Evolutionary conservation across 2,888 invertebrate genomes (phyloP), one percentile per base, ranked within the genome.

Genomic region (Schizaphis graminum): DNA sequence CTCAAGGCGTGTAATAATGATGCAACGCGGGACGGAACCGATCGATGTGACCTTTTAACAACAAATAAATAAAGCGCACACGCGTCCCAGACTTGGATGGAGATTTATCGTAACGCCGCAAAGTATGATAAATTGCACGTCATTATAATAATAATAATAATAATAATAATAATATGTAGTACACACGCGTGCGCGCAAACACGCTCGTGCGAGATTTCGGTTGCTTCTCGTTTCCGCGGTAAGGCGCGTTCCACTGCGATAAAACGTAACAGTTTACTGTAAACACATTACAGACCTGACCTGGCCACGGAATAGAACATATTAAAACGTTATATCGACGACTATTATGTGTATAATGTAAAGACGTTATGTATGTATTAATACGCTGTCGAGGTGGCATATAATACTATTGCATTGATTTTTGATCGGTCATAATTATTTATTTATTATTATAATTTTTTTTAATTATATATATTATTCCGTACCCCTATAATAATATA

Each of bases 41-140:
- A 90, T 61, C 89, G 61, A 90, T 90, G 89, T 90, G 89, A 90
- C 89, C 89, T 90, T 90, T 90, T 61, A 90, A 90, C 89, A 61
- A 90, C 61, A 56, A 57, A 89, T 89, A 89, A 89, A 89, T 89
- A 56, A 89, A 89, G 89, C 56, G 89, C 56, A 56, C 41, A 41
- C 44, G 44, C 56, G 57, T 56, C 56, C 5, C 41, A 57, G 89
- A 47, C 61, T 61, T n/a, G 44, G 89, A 90, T 47, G 41, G 47
- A 90, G 89, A 90, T 89, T 89, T 89, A 89, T 89, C 35, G 89
- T 41, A 28, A 49, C 89, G 26, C 41, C 26, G 61, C 57, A 35
- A 67, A 67, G 61, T 90, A 90, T 77, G 67, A 67, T 90, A 90
- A 67, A 90, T 90, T 67, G n/a, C 49, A 35, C 49, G 67, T 67